These are phyloP conservation scores for Takifugu rubripes DNA, from an alignment of 2,797 vertebrate genomes.

Conservation along the genomic window DNA sequence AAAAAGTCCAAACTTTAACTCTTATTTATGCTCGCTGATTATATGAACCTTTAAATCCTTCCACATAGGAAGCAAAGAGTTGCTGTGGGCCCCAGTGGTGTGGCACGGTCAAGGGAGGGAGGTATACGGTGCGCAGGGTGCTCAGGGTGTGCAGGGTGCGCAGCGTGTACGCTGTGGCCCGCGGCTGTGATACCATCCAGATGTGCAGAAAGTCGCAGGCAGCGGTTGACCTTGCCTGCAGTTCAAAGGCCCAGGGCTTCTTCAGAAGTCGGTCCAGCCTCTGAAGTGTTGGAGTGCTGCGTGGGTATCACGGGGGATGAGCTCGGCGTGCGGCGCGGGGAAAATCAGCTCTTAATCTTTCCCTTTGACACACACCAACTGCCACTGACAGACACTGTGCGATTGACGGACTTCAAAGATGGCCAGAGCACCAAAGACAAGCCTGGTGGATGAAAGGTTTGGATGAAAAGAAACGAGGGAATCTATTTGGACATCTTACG, in stretches of 20 bases:
- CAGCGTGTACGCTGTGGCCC: background rate
- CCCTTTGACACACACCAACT: conserved; percentile 28
- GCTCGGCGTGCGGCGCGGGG: conserved; percentile 22
- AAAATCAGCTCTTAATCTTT: conserved; percentile 52
- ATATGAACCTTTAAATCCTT: background rate
- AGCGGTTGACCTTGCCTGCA: conserved; percentile 44
- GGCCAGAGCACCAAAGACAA: conserved; percentile 9
- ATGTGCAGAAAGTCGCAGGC: conserved; percentile 47
- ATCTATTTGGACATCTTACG: background rate
- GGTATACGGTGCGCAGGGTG: too few relatives aligned
- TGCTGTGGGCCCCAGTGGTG: conserved; percentile 7
- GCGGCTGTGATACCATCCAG: conserved; percentile 45
- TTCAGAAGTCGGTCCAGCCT: conserved; percentile 64
- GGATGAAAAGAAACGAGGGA: background rate
- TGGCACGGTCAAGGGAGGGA: background rate
- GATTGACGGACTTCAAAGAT: conserved; percentile 36
- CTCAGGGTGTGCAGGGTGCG: too few relatives aligned
- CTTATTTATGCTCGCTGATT: background rate
- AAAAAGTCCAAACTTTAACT: too few relatives aligned
- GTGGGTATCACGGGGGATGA: conserved; percentile 43
- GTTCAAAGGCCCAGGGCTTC: conserved; percentile 50
- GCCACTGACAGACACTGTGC: conserved; percentile 2
- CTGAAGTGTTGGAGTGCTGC: conserved; percentile 57
- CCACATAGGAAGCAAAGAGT: conserved; percentile 17
- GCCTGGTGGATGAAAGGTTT: background rate